A percentile compares a stretch with the other conserved stretches of the same genome.
Conservation (phyloP, 2,888 invertebrate genomes). For the Limnephilus marmoratus region DNA sequence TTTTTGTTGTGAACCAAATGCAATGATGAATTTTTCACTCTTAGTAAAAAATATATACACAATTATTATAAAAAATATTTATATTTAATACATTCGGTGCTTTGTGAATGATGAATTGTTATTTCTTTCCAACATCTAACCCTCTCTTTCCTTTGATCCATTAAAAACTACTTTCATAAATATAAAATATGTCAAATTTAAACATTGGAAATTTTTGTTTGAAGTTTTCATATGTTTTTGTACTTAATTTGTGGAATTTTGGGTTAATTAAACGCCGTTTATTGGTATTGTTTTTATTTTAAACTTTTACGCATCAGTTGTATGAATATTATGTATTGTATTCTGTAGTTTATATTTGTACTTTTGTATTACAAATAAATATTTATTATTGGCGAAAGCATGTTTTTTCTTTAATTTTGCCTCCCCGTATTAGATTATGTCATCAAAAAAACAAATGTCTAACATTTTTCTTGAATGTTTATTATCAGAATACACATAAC, state of each 20-base stretch:
- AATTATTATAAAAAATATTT: constrained; percentile 17
- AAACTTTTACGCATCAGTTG: not conserved
- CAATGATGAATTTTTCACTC: not conserved
- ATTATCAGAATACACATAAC: too few relatives aligned
- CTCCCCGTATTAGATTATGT: not conserved
- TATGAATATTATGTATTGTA: constrained; percentile 20
- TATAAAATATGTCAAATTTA: not conserved
- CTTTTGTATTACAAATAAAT: constrained; percentile 56
- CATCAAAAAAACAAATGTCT: too few relatives aligned
- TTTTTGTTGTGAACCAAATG: not conserved
- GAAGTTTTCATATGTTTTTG: not conserved
- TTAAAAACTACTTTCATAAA: not conserved
- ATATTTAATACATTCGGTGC: constrained; percentile 11
- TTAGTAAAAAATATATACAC: not conserved
- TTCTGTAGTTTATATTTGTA: constrained; percentile 48
- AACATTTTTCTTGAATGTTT: too few relatives aligned
- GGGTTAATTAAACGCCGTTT: not conserved
- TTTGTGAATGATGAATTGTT: constrained; percentile 8
- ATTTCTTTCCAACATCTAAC: not conserved
- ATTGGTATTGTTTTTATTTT: not conserved
- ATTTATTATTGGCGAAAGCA: constrained; percentile 46
- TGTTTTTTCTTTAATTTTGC: not conserved
- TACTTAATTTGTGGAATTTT: not conserved
- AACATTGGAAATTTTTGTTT: not conserved
- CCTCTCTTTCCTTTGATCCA: not conserved